Evolutionary conservation across 2,797 vertebrate genomes (phyloP).

Genomic region (Lagorchestes hirsutus): DNA sequence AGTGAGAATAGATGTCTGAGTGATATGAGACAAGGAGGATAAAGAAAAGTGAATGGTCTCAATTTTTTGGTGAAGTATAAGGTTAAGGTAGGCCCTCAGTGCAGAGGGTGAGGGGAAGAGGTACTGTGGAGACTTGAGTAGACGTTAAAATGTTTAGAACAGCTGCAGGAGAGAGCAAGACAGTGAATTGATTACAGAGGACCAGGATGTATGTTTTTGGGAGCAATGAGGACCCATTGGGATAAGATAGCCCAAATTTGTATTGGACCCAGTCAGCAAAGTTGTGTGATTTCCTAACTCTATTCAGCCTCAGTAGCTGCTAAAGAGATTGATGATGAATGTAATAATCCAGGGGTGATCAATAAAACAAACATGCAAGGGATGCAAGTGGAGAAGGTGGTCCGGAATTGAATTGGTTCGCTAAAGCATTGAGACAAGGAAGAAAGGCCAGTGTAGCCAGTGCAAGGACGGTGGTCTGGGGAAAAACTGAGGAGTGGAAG

Average conservation of each 20-base stretch:
- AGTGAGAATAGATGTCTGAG: background rate
- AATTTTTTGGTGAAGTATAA: background rate
- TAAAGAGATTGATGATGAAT: background rate
- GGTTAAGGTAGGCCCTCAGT: background rate
- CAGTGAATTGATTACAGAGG: too few species aligned
- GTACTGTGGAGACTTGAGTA: background rate
- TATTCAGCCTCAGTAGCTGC: background rate
- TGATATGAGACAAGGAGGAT: background rate
- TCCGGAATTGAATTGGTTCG: background rate
- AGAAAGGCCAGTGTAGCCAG: background rate
- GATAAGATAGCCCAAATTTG: background rate
- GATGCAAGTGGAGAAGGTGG: background rate
- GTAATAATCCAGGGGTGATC: background rate
- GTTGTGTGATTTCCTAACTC: background rate
- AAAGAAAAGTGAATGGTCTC: background rate
- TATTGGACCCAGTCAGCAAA: background rate
- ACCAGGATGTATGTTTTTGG: too few species aligned
- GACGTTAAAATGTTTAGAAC: too few species aligned
- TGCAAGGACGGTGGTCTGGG: background rate
- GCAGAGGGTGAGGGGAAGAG: background rate
- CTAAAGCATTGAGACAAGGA: background rate
- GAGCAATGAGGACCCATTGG: background rate
- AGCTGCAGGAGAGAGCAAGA: too few species aligned
- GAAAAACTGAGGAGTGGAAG: background rate
- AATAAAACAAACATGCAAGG: background rate